Conservation (phyloP, 1,140 invertebrate species). For the Drosophila funebris region DNA sequence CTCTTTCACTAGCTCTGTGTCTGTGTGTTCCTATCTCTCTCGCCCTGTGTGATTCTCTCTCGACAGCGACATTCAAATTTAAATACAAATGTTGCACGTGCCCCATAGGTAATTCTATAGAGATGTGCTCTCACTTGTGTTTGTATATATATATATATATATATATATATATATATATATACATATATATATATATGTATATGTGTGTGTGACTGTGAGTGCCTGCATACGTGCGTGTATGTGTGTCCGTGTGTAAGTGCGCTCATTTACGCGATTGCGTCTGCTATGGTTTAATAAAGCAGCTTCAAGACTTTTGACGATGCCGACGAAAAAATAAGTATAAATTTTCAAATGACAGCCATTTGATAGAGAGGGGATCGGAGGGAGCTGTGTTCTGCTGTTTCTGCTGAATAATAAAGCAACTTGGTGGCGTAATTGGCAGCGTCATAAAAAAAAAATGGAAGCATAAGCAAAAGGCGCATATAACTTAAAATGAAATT, state of each 20-base stretch:
- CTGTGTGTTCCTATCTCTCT: neutral
- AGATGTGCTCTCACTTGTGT: slow-evolving; percentile 10
- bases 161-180: slow-evolving; percentile 3
- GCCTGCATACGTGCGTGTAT: neutral
- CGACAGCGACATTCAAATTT: slow-evolving; percentile 73
- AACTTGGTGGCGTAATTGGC: slow-evolving; percentile 75
- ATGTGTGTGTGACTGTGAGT: slow-evolving; percentile 17
- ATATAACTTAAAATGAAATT: slow-evolving; percentile 66
- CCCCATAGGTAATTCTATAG: slow-evolving; percentile 51
- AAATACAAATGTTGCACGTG: slow-evolving; percentile 80
- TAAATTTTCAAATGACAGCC: slow-evolving; percentile 51
- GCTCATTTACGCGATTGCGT: slow-evolving; percentile 72
- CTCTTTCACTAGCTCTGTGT: neutral
- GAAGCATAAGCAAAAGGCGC: slow-evolving; percentile 56
- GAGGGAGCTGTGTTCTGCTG: neutral
- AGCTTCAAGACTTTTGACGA: slow-evolving; percentile 62
- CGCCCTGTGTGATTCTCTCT: slow-evolving; percentile 33
- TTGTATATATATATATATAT: slow-evolving; percentile 7
- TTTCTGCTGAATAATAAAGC: slow-evolving; percentile 65
- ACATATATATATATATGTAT: slow-evolving; percentile 8
- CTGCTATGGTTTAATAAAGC: slow-evolving; percentile 77
- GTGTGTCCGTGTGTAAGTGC: slow-evolving; percentile 40
- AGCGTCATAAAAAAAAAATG: slow-evolving; percentile 50
- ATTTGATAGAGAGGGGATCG: slow-evolving; percentile 27
- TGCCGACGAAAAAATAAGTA: slow-evolving; percentile 35